Conservation (phyloP, 2,113 vertebrate genomes). For the Labrus mixtus region DNA sequence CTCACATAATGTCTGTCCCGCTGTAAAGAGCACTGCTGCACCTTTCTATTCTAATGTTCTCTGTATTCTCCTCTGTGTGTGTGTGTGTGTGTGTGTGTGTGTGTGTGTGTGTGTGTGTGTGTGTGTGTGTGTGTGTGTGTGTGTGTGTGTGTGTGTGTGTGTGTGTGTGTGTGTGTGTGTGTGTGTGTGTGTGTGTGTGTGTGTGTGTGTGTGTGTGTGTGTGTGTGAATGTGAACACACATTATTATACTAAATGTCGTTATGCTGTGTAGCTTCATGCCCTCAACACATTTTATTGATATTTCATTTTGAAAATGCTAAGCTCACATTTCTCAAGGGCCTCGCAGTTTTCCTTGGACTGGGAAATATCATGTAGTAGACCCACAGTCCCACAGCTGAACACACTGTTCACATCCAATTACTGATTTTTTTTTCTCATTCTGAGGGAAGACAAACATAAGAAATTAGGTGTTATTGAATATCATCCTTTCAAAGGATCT, state of each 20-base stretch:
- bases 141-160: too few relatives aligned
- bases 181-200: too few relatives aligned
- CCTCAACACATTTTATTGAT: slow-evolving; percentile 46
- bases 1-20: slow-evolving; percentile 55
- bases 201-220: too few relatives aligned
- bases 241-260: slow-evolving; percentile 14
- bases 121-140: too few relatives aligned
- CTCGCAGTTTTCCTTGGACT: slow-evolving; percentile 27
- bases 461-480: not conserved
- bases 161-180: too few relatives aligned
- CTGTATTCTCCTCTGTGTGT: slow-evolving; percentile 1
- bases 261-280: slow-evolving; percentile 11
- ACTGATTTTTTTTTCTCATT: not conserved
- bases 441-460: not conserved
- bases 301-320: slow-evolving; percentile 74
- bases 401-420: not conserved
- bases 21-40: slow-evolving; percentile 41
- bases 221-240: not conserved
- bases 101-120: too few relatives aligned
- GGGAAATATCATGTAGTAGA: slow-evolving; percentile 45
- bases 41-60: slow-evolving; percentile 15
- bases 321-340: slow-evolving; percentile 70
- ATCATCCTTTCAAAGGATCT: too few relatives aligned
- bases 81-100: too few relatives aligned
- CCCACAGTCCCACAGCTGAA: not conserved